Evolutionary conservation across 2,113 vertebrate genomes (phyloP), one percentile per base, ranked within the genome.

Genomic region (Prunella himalayana): DNA sequence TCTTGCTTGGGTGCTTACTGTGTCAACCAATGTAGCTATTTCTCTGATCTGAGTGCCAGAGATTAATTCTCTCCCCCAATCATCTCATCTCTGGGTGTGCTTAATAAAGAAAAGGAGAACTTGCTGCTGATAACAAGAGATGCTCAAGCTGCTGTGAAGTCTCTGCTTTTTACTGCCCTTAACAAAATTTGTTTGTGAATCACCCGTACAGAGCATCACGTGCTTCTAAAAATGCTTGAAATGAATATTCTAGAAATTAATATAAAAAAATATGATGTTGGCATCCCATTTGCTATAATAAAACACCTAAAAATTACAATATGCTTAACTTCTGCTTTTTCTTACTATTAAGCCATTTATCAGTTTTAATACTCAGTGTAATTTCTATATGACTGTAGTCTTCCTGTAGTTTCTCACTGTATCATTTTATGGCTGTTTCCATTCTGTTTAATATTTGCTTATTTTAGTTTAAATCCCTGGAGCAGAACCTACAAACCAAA

Each of bases 401-500:
- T 88, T 97, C 51, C 82, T 84, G n/a, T 79, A 87, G 59, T 86
- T 97, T 96, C 68, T 88, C 59, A 65, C 91, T 94, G 84, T 94
- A 96, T 88, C 86, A 50, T 96, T 95, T 92, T 96, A 94, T 3
- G 42, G 33, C 93, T 90, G 80, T 91, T 96, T 96, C 91, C 13
- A 51, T 98, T 98, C 95, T 94, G 77, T 93, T 96, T 97, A 97
- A 97, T 97, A 97, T 98, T 98, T 98, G 95, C 92, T 95, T 97
- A 97, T 98, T 98, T 98, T 97, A 95, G 95, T 91, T 97, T 94
- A 97, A 98, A 96, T 98, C 96, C 96, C 97, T 87, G 66, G 96
- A 94, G 96, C 86, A 94, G 96, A 97, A 97, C 90, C 94, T 97
- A 94, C 95, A 97, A 97, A 97, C 97, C 97, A 98, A 98, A 98